Base-by-base conservation (phyloP, 2,888 invertebrate genomes). In the Altica lythri region DNA sequence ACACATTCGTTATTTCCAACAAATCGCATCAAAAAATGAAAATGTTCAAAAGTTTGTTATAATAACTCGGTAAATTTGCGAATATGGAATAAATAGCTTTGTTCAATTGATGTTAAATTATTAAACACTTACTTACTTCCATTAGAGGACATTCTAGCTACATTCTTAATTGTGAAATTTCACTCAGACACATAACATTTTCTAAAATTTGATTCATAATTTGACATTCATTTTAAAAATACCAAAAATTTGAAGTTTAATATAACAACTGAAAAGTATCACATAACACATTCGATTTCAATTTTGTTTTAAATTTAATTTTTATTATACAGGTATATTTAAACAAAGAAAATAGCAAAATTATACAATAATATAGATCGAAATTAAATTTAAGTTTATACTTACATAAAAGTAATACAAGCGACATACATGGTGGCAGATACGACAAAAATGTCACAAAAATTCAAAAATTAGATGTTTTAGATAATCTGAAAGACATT, bases 181-280 rank as follows among this genome's bases (percentile, higher is more conserved):
- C 2, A 32, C 3, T 5, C 13, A n/a, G 12, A 32, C 12, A 13
- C 3, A 8, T 32, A 12, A 10, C 13, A 4, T 2, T 32, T 4
- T 13, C 12, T 32, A 5, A 13, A 13, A 4, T 12, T 6, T 5
- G 2, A 13, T 5, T 32, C 30, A 32, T 32, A 32, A 3, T 32
- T 32, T 32, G 30, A 32, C 30, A 32, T n/a, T n/a, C n/a, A n/a
- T n/a, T 5, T 2, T 8, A n/a, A 27, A 27, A n/a, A n/a, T 27
- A 27, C 27, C 6, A 27, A 27, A 27, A 32, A 4, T 32, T 32
- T 29, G 29, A 29, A 29, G 29, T 32, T 32, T 13, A 12, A 13
- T 32, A 13, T 2, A 32, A 32, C 30, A 32, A 32, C 12, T 32
- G 30, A 32, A 32, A 32, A n/a, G n/a, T n/a, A n/a, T n/a, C n/a